Base-by-base conservation (phyloP, 2,888 invertebrate species). In the Pimpla rufipes region DNA sequence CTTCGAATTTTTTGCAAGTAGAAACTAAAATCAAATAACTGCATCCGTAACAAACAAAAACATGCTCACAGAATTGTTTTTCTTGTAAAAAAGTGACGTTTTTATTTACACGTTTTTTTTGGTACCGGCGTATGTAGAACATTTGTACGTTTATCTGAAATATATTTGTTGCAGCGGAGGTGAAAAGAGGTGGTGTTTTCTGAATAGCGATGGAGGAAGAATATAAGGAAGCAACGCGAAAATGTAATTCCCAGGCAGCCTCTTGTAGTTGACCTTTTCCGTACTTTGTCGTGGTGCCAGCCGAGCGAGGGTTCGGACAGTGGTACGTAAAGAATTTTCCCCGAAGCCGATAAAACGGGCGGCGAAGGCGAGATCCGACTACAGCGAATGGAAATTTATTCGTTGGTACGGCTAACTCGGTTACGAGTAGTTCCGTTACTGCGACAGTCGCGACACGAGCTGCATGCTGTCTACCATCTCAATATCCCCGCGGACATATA, bases 381-480 rank as follows among this genome's bases (percentile, higher is more conserved):
- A 29, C 47, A 62, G 55, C 47, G 77, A 85, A 87, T 87, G 80
- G 79, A 83, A 89, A 89, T 89, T 89, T 89, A 88, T 88, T 89
- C 88, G 79, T 57, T 78, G 74, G 62, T 55, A 62, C 64, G 35
- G 68, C 74, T 79, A 79, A 84, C 81, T 23, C 75, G 50, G 64
- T 84, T 84, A 81, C 75, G 64, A 70, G 52, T 73, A 59, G 66
- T 71, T 66, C 16, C 42, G 75, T 74, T 84, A 83, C 85, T 75
- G 81, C 47, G 57, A 42, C 35, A 67, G 16, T 18, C 45, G 57
- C 13, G 11, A 42, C 55, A 66, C n/a, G 59, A 35, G 35, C 16
- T 29, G 55, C 37, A 73, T 42, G 29, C 29, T 29, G 57, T 64
- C 52, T 62, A 66, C 23, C 11, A 8, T 52, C n/a, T 11, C 23